Evolutionary conservation across 2,888 invertebrate genomes (phyloP), one percentile per base, ranked within the genome.

Genomic region (Cheilosia vulpina): DNA sequence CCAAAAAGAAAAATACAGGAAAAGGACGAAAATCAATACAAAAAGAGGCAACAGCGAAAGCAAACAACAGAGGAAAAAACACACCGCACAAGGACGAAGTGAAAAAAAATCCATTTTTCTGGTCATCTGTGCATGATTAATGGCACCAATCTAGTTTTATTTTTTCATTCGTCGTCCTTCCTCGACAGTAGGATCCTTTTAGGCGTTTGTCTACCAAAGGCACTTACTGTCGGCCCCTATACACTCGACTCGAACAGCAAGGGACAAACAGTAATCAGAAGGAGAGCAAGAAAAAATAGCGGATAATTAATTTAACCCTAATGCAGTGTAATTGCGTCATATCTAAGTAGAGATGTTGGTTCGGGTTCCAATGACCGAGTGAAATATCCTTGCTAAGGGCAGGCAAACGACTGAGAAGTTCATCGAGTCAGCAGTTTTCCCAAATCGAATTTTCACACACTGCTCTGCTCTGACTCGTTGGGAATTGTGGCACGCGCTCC

Each of bases 41-140:
- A 62, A 52, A 47, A 66, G 78, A 76, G 76, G 80, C 80, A 80
- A 80, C 72, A 80, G 66, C 55, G 31, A 55, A 47, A 19, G 68
- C 38, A 52, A 68, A n/a, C 55, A 71, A 31, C 19, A 27, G 52
- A 41, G 45, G 31, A 34, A 65, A 41, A 53, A 45, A 72, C n/a
- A 24, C 34, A 45, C 58, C 55, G 52, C 78, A 85, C 68, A 71
- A 66, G 85, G 80, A 76, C 76, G 76, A 85, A 77, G 72, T 77
- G 80, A 81, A 85, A 85, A 85, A 24, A 85, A 85, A 85, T 85
- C 80, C 72, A 81, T 85, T 85, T 85, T 72, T 76, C 81, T 72
- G 85, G 85, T 85, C 85, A 85, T 85, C 85, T 85, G 85, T 85
- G 85, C 80, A 85, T 85, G 85, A 85, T 85, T 85, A 85, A 85